Base-by-base conservation (phyloP, 2,888 invertebrate genomes). In the Ganaspis brasiliensis region DNA sequence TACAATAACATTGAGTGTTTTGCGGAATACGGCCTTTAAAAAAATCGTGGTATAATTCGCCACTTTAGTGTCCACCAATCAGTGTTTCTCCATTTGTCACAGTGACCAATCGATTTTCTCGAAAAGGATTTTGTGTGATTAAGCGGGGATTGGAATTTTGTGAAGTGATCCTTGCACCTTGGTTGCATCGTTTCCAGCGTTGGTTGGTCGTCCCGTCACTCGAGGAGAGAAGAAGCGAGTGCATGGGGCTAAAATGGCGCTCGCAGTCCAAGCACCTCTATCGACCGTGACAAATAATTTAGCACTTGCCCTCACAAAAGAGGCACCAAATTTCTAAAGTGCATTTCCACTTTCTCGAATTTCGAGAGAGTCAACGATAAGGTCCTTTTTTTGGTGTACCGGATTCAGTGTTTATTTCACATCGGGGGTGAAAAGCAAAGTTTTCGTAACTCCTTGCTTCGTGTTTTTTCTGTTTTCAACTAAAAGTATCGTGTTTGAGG, bases 231-330 rank as follows among this genome's bases (percentile, higher is more conserved):
- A 67, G 45, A 63, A 67, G 67, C 19, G 61, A 67, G 67, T 67
- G 67, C 67, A 67, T 67, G 67, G 67, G 67, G 67, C 67, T 67
- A 67, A 67, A 67, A 67, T 67, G 67, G 67, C 67, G 67, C 67
- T 67, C 67, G 67, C 67, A 67, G 67, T 67, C 67, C 67, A 67
- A 67, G 67, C 45, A 67, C 67, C 67, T 67, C 67, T 67, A 67
- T 67, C 67, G 67, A 67, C 67, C 67, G 67, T 67, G 67, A 67
- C 67, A 67, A 67, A 67, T 67, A 67, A 67, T 67, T 67, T 40
- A 67, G 67, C 67, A 67, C 61, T 63, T 37, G 67, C 40, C 8
- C 14, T 21, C 40, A 40, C 37, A 21, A 19, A 40, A 19, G 67
- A 40, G 67, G 40, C 40, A 40, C 61, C 16, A 61, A 61, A 61